These are phyloP conservation scores for Brachionus rubens DNA, from an alignment of 1,140 invertebrate species.

Conservation along the genomic window DNA sequence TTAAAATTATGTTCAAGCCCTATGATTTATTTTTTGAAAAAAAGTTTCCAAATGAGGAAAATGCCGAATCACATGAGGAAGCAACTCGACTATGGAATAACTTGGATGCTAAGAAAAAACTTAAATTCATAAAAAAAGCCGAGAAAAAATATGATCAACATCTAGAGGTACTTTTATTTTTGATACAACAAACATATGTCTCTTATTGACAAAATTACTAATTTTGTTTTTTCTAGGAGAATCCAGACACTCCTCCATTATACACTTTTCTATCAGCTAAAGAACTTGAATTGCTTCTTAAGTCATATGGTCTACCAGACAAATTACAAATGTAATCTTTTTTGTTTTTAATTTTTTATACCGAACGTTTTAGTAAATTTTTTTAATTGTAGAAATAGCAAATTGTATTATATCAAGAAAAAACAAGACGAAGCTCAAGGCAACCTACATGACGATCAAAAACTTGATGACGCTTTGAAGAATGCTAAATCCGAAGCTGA, in stretches of 20 bases:
- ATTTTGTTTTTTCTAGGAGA: too few species aligned
- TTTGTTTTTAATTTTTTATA: neutral
- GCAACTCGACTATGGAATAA: neutral
- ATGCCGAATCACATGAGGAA: slow-evolving; percentile 9
- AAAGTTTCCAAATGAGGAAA: slow-evolving; percentile 42
- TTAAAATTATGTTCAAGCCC: neutral
- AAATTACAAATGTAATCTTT: neutral
- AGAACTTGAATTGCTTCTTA: slow-evolving; percentile 8
- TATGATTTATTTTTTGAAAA: slow-evolving; percentile 20
- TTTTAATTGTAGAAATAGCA: slow-evolving; percentile 9
- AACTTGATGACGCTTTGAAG: neutral
- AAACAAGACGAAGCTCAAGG: neutral
- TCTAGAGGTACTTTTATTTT: neutral
- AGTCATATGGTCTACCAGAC: slow-evolving; percentile 9
- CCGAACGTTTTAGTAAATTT: too few species aligned
- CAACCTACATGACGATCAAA: neutral
- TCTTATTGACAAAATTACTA: too few species aligned
- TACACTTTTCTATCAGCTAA: neutral
- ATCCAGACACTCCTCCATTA: neutral
- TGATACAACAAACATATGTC: too few species aligned
- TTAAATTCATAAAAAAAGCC: slow-evolving; percentile 29
- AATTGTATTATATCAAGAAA: slow-evolving; percentile 24
- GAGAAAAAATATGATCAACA: slow-evolving; percentile 8
- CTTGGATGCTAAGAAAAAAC: neutral
- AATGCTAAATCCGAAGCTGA: neutral